These are phyloP conservation scores for Chironomus tepperi DNA, from an alignment of 1,140 invertebrate species.

Conservation along the genomic window DNA sequence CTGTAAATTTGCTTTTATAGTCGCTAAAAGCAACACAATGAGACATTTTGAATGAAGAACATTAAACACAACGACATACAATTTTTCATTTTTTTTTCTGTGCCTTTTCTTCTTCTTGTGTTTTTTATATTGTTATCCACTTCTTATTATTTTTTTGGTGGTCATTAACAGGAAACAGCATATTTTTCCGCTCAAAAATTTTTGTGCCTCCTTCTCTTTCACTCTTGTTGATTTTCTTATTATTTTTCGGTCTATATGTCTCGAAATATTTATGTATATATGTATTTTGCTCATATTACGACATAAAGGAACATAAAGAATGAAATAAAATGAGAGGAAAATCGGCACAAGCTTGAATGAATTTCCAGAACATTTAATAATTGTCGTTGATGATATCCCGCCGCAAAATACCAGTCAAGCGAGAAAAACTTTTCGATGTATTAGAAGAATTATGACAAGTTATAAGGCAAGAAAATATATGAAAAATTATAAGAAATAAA, in stretches of 20 bases:
- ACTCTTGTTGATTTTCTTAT: too few species aligned
- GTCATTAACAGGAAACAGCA: slow-evolving; percentile 21
- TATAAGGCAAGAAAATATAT: too few species aligned
- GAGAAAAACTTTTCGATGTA: neutral
- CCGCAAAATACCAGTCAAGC: neutral
- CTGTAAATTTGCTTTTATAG: neutral
- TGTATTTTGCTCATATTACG: too few species aligned
- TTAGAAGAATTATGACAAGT: neutral
- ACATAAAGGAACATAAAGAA: neutral
- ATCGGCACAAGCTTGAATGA: slow-evolving; percentile 11
- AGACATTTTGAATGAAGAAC: slow-evolving; percentile 6
- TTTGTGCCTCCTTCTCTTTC: neutral
- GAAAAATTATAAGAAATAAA: neutral
- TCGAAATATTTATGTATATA: too few species aligned
- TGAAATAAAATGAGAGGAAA: slow-evolving; percentile 7
- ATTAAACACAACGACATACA: slow-evolving; percentile 8
- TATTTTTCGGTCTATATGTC: too few species aligned
- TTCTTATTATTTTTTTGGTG: neutral
- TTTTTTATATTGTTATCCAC: too few species aligned
- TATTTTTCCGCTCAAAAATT: slow-evolving; percentile 8
- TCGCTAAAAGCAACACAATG: slow-evolving; percentile 4
- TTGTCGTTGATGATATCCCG: slow-evolving; percentile 11
- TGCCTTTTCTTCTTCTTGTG: too few species aligned
- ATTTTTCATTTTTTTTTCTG: neutral
- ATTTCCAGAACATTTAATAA: slow-evolving; percentile 14